phyloP scores from a whole-genome alignment of 1,140 invertebrate genomes.

The Saccostrea glomerata region DNA sequence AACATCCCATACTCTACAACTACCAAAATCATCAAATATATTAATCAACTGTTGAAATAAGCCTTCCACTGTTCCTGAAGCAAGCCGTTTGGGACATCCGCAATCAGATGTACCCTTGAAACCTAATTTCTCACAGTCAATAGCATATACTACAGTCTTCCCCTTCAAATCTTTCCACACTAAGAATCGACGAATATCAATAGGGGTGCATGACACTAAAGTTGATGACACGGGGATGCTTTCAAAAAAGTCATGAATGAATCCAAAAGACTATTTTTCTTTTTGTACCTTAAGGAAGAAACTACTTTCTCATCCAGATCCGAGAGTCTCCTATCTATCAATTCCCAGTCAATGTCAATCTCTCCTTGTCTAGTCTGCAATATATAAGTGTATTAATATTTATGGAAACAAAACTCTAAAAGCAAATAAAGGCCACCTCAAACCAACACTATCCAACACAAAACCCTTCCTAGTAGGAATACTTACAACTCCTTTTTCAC shows the following conservation, averaged over 20 bases:
- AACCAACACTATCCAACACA: conserved; percentile 45
- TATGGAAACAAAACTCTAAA: conserved; percentile 40
- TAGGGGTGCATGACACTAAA: too few relatives aligned
- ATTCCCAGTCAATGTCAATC: conserved; percentile 43
- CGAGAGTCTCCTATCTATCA: conserved; percentile 39
- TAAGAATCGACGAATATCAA: conserved; percentile 43
- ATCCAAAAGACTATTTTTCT: neutral
- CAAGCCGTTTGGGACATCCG: too few relatives aligned
- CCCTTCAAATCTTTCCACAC: conserved; percentile 52
- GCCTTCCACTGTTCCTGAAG: conserved; percentile 27
- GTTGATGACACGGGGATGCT: neutral
- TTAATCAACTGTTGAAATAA: conserved; percentile 28
- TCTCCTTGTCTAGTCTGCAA: neutral
- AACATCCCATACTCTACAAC: conserved; percentile 34
- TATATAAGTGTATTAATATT: conserved; percentile 20
- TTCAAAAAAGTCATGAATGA: conserved; percentile 19
- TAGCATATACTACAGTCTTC: conserved; percentile 48
- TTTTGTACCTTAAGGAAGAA: conserved; percentile 35
- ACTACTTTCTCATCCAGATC: conserved; percentile 31
- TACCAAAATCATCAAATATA: conserved; percentile 37
- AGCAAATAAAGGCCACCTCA: conserved; percentile 44
- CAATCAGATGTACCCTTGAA: neutral
- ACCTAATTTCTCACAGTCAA: conserved; percentile 37
- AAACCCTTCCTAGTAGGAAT: conserved; percentile 47
- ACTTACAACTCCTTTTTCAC: conserved; percentile 40